Base-by-base conservation (phyloP, 2,797 vertebrate species). In the Discoglossus pictus region DNA sequence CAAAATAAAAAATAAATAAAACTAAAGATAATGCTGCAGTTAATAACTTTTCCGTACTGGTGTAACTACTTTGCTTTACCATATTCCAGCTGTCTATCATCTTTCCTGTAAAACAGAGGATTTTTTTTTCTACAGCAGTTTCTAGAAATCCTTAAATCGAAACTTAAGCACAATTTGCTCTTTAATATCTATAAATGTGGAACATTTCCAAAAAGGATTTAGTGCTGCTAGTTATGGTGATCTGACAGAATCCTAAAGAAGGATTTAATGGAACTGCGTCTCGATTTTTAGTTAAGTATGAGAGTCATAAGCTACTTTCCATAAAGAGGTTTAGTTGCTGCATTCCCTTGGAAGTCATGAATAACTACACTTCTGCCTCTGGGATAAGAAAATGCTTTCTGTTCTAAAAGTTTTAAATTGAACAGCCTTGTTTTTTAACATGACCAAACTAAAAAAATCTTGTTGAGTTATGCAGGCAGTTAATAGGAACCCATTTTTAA, bases 301-400 rank as follows among this genome's bases (percentile, higher is more conserved):
- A 50, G 52, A 48, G 53, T 36, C 52, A 52, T 64, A 71, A 71
- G 68, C 68, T 71, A 59, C 68, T 71, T 71, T 71, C 11, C 43
- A 35, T 59, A 42, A 53, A 65, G 61, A 24, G 53, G 44, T 59
- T 71, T 51, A 64, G 61, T 59, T 63, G 24, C 25, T 64, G 59
- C 40, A 58, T 59, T 71, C 53, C 46, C 53, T 52, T 1, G 18
- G 12, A 64, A 58, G 53, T 71, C 56, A 71, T 71, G 61, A 59
- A 64, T 42, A 52, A 52, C 38, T 20, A 4, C n/a, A 59, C n/a
- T 43, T 58, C 52, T 58, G 61, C 68, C 46, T 40, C 16, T 18
- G 68, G 68, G 61, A 50, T 44, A 42, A 25, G 44, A 50, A 42
- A 56, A 63, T 53, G 15, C 35, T 21, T 36, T 54, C 42, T 17